Percentiles rank a stretch among this genome's conserved stretches.
Evolutionary conservation across 2,797 vertebrate genomes (phyloP).

Genomic region (Sebastes steindachneri): DNA sequence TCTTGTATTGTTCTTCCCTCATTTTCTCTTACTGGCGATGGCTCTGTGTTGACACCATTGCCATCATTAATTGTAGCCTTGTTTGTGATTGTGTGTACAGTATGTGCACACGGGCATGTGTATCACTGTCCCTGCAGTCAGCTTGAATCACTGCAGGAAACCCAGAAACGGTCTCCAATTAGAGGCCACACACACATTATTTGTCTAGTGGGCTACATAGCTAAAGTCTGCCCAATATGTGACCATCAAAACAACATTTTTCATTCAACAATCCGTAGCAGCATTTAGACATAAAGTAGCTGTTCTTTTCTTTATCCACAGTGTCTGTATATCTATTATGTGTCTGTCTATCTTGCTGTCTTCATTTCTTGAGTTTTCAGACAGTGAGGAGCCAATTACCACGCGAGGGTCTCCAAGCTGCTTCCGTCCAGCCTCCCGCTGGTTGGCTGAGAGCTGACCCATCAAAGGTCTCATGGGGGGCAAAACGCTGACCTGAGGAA

Average conservation of each 20-base stretch:
- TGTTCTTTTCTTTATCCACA: neutral
- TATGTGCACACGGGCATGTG: neutral
- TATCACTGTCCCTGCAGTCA: conserved; percentile 42
- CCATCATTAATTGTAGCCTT: conserved; percentile 57
- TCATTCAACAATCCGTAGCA: conserved; percentile 20
- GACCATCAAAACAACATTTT: conserved; percentile 40
- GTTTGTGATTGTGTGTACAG: neutral
- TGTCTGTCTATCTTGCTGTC: neutral
- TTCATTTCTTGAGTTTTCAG: conserved; percentile 19
- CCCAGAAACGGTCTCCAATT: conserved; percentile 67
- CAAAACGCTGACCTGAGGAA: conserved; percentile 35
- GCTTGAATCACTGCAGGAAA: conserved; percentile 58
- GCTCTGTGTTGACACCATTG: conserved; percentile 50
- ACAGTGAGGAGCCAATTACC: conserved; percentile 59
- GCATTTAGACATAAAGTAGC: conserved; percentile 13
- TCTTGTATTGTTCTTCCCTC: conserved; percentile 13
- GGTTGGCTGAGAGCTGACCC: conserved; percentile 51
- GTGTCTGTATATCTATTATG: neutral
- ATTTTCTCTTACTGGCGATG: conserved; percentile 16
- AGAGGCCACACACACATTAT: conserved; percentile 34
- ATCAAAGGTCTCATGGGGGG: conserved; percentile 41
- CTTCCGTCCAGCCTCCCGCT: conserved; percentile 44
- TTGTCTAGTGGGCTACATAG: neutral
- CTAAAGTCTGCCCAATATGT: conserved; percentile 23
- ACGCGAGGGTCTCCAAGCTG: neutral